phyloP scores from a whole-genome alignment of 2,113 vertebrate genomes.

The Xerus inauris region DNA sequence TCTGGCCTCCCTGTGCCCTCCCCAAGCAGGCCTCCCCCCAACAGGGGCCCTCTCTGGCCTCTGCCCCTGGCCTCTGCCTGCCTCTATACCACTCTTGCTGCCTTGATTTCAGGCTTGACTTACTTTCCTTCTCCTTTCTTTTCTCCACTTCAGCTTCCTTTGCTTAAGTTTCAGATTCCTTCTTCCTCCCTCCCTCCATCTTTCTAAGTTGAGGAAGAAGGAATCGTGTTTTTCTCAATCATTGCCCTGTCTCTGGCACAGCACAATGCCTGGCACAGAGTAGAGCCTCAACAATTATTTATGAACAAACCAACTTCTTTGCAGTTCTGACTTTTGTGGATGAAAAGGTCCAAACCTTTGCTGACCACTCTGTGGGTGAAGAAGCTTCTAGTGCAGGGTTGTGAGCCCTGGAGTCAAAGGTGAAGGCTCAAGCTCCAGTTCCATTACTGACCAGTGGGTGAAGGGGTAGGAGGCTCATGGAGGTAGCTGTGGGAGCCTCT shows the following conservation, averaged over 20 bases:
- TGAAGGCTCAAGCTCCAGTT: neutral
- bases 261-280: neutral
- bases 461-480: neutral
- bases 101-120: neutral
- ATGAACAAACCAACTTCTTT: neutral
- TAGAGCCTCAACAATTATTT: neutral
- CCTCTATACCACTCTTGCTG: neutral
- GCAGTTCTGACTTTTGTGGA: neutral
- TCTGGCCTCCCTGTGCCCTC: conserved; percentile 57
- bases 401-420: neutral
- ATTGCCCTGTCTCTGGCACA: neutral
- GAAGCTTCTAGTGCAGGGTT: neutral
- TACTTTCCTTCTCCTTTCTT: neutral
- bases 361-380: neutral
- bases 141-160: neutral
- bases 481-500: neutral
- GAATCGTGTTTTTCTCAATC: neutral
- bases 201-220: neutral
- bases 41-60: neutral
- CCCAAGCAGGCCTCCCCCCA: neutral
- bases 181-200: neutral
- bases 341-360: neutral
- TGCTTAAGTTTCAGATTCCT: neutral
- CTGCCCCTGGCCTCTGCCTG: neutral
- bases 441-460: neutral